These are phyloP conservation scores for Semaprochilodus insignis DNA, from an alignment of 2,797 vertebrate species.

Conservation along the genomic window DNA sequence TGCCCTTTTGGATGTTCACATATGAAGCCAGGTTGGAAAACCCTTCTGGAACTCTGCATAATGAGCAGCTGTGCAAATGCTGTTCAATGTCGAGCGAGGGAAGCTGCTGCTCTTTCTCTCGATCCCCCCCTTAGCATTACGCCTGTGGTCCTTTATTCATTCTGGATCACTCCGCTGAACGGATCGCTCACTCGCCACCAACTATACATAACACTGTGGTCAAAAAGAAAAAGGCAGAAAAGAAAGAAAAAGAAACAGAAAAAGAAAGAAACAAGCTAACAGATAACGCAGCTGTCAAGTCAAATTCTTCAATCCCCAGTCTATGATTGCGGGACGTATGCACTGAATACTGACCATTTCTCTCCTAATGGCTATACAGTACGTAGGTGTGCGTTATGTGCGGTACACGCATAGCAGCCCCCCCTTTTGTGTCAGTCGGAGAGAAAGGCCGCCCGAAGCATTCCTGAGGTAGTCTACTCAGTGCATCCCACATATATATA, in stretches of 20 bases:
- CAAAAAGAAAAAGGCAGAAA: slow-evolving; percentile 66
- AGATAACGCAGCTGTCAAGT: slow-evolving; percentile 29
- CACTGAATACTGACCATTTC: background rate
- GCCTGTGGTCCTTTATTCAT: background rate
- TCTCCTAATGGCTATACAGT: slow-evolving; percentile 1
- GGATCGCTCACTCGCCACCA: slow-evolving; percentile 68
- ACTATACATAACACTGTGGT: slow-evolving; percentile 83
- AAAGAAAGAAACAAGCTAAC: slow-evolving; percentile 35
- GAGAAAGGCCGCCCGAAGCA: slow-evolving; percentile 74
- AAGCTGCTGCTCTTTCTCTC: slow-evolving; percentile 1
- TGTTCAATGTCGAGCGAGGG: background rate
- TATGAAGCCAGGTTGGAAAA: background rate
- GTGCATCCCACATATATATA: slow-evolving; percentile 75
- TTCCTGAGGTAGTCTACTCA: slow-evolving; percentile 96
- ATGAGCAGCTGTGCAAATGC: background rate
- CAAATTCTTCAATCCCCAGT: slow-evolving; percentile 70
- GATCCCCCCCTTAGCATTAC: background rate
- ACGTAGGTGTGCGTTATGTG: background rate
- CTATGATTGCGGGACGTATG: slow-evolving; percentile 82
- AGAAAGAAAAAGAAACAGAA: slow-evolving; percentile 63
- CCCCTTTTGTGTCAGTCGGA: background rate
- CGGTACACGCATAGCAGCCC: slow-evolving; percentile 48
- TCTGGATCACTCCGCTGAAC: slow-evolving; percentile 55
- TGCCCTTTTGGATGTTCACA: background rate
- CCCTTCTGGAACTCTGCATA: background rate